Percentiles rank a stretch among this genome's conserved stretches.
Evolutionary conservation across 2,113 vertebrate species (phyloP).

Genomic region (Cochlearius cochlearius): DNA sequence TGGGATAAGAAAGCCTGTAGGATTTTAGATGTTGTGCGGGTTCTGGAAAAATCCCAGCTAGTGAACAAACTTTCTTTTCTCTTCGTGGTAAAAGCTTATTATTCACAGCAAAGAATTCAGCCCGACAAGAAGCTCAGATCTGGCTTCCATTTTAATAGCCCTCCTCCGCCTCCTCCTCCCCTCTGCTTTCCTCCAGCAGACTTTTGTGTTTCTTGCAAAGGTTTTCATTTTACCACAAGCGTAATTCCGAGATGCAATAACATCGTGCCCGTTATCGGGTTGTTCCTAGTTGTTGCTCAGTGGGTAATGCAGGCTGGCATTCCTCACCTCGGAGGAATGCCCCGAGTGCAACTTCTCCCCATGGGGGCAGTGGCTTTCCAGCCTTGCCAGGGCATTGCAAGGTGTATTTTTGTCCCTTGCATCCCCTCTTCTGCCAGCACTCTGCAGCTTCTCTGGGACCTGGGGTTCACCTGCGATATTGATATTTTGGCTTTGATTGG

Average conservation of each 20-base stretch:
- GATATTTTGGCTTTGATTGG: neutral
- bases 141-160: slow-evolving; percentile 45
- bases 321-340: neutral
- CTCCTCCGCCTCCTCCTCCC: neutral
- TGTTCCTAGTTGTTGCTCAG: neutral
- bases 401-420: neutral
- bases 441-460: neutral
- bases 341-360: accelerated
- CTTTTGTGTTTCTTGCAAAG: slow-evolving; percentile 10
- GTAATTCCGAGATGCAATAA: neutral
- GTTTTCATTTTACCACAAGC: slow-evolving; percentile 1
- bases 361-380: neutral
- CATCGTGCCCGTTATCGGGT: neutral
- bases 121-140: neutral
- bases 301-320: neutral
- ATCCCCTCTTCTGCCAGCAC: neutral
- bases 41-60: slow-evolving; percentile 41
- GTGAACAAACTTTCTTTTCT: slow-evolving; percentile 41
- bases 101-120: slow-evolving; percentile 52
- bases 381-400: neutral
- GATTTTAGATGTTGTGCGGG: slow-evolving; percentile 28
- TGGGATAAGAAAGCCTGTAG: slow-evolving; percentile 25
- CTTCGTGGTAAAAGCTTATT: slow-evolving; percentile 41
- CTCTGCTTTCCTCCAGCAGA: neutral
- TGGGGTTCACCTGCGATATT: neutral